Conservation (phyloP, 1,140 invertebrate genomes). For the Dreissena polymorpha region DNA sequence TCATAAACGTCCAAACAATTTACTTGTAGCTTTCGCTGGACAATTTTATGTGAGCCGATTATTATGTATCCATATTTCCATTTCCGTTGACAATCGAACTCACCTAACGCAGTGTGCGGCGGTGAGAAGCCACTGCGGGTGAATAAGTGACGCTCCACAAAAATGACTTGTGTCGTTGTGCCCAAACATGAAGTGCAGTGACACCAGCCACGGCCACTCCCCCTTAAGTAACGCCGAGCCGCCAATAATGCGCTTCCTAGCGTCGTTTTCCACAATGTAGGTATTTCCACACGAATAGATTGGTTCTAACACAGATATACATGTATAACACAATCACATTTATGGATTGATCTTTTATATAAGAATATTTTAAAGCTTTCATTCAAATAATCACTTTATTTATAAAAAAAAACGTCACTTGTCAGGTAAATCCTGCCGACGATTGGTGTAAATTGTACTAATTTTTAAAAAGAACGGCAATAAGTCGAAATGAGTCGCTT, state of each 20-base stretch:
- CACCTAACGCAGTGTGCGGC: conserved; percentile 79
- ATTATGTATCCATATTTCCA: too few relatives aligned
- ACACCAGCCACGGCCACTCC: conserved; percentile 74
- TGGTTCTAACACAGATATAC: conserved; percentile 4
- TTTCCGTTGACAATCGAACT: conserved; percentile 4
- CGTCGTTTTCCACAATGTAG: background rate
- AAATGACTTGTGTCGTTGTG: conserved; percentile 67
- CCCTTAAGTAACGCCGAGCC: conserved; percentile 56
- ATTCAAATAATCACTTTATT: too few relatives aligned
- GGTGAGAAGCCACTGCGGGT: conserved; percentile 77
- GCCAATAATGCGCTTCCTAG: conserved; percentile 67
- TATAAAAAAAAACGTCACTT: too few relatives aligned
- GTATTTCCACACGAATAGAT: conserved; percentile 49
- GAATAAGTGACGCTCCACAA: conserved; percentile 79
- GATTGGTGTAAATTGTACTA: too few relatives aligned
- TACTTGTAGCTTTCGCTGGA: background rate
- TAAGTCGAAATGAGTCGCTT: too few relatives aligned
- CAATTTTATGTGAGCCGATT: background rate
- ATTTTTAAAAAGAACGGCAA: too few relatives aligned
- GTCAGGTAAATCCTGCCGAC: too few relatives aligned
- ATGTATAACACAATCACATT: too few relatives aligned
- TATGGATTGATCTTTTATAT: too few relatives aligned
- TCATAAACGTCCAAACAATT: background rate
- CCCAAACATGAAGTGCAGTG: conserved; percentile 55
- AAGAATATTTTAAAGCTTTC: too few relatives aligned